Evolutionary conservation across 2,113 vertebrate genomes (phyloP).

Genomic region (Ptilorrhoa leucosticta): DNA sequence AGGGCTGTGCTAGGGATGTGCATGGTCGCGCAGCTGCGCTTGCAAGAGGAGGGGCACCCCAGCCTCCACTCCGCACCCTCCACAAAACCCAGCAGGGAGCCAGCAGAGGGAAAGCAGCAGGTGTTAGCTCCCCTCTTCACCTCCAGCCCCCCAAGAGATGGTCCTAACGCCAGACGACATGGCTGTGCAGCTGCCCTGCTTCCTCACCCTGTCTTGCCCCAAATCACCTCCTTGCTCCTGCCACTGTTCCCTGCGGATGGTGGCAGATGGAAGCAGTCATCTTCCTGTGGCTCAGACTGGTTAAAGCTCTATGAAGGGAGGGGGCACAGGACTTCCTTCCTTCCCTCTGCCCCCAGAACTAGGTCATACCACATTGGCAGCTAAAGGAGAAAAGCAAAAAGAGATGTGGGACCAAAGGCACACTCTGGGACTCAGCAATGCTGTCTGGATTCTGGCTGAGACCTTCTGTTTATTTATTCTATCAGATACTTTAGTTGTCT

Average conservation of each 20-base stretch:
- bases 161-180: neutral
- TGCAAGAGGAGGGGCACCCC: neutral
- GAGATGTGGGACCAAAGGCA: accelerated
- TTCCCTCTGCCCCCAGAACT: neutral
- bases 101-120: neutral
- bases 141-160: neutral
- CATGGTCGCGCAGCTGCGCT: accelerated
- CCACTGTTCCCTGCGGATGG: accelerated
- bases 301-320: neutral
- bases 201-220: neutral
- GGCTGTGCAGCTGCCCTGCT: neutral
- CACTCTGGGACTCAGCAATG: neutral
- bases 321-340: neutral
- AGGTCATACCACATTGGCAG: neutral
- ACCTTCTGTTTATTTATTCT: neutral
- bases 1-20: too few species aligned
- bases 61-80: neutral
- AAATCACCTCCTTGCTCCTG: neutral
- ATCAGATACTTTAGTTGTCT: neutral
- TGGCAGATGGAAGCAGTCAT: neutral
- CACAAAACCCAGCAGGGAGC: neutral
- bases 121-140: neutral
- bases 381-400: neutral
- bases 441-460: neutral
- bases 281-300: neutral